phyloP scores from a whole-genome alignment of 2,113 vertebrate species.

The Xiphophorus hellerii region DNA sequence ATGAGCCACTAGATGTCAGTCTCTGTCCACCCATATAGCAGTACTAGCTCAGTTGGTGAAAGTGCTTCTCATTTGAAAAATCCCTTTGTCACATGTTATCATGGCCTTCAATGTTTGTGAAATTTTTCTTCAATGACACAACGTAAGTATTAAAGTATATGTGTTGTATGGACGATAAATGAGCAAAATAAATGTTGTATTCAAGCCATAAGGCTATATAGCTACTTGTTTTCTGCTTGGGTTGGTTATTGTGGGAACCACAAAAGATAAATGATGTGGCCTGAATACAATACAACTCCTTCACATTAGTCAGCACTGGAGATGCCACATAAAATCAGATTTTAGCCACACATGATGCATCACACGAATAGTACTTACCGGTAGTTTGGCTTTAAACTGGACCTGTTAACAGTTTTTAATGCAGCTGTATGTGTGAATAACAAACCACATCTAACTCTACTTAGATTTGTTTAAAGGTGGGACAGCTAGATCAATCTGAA shows the following conservation, averaged over 20 bases:
- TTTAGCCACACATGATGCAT: slow-evolving; percentile 21
- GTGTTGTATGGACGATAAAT: slow-evolving; percentile 50
- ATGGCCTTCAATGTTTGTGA: slow-evolving; percentile 20
- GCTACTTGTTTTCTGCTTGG: slow-evolving; percentile 23
- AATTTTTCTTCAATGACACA: slow-evolving; percentile 11
- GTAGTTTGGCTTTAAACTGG: neutral
- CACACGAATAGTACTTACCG: neutral
- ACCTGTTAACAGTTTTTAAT: slow-evolving; percentile 4
- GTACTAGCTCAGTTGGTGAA: neutral
- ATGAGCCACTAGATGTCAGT: slow-evolving; percentile 59
- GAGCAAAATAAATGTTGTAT: slow-evolving; percentile 20
- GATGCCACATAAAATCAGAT: slow-evolving; percentile 20
- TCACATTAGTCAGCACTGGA: slow-evolving; percentile 4
- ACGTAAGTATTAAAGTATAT: slow-evolving; percentile 14
- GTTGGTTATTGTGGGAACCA: slow-evolving; percentile 14
- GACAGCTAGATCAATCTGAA: neutral
- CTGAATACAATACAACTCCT: neutral
- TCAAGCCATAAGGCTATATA: slow-evolving; percentile 31
- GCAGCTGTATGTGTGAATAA: neutral
- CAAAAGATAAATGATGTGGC: slow-evolving; percentile 35
- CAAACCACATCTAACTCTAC: neutral
- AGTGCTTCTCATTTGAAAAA: neutral
- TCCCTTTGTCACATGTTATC: neutral
- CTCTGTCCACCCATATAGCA: slow-evolving; percentile 13
- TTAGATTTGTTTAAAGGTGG: neutral